Percentiles rank a stretch among this genome's conserved stretches.
Conservation (phyloP, 2,113 vertebrate species). For the Bucco capensis region DNA sequence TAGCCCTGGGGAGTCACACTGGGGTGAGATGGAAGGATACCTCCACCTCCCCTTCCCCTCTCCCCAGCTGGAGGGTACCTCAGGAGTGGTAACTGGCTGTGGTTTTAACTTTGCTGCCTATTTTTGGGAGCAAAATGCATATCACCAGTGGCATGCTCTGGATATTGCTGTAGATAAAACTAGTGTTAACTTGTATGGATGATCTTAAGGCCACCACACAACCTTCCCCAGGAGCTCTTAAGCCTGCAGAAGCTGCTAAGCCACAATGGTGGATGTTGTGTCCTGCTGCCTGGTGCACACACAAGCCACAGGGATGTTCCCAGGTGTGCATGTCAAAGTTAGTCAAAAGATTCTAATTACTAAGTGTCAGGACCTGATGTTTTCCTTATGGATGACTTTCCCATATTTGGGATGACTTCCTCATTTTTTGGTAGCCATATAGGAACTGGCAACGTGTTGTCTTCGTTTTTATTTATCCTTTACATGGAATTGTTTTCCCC, state of each 20-base stretch:
- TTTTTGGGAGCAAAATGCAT: neutral
- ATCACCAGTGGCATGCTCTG: neutral
- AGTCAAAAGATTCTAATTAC: neutral
- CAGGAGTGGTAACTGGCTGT: neutral
- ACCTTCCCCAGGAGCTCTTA: neutral
- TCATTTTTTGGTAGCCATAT: neutral
- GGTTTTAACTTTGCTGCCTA: neutral
- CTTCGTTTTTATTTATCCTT: slow-evolving; percentile 38
- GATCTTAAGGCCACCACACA: neutral
- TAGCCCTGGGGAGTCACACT: neutral
- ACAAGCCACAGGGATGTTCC: fast-evolving
- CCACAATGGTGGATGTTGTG: neutral
- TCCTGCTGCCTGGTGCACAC: fast-evolving
- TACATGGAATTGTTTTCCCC: slow-evolving; percentile 25
- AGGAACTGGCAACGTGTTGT: slow-evolving; percentile 10
- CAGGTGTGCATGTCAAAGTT: fast-evolving
- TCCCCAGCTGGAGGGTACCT: neutral
- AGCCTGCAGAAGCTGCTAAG: neutral
- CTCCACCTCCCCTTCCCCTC: neutral
- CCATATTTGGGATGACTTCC: neutral
- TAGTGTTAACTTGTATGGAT: neutral
- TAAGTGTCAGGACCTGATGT: neutral
- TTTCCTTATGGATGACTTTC: neutral
- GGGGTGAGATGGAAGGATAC: neutral
- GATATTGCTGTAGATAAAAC: neutral